Evolutionary conservation across 2,797 vertebrate genomes (phyloP).

Genomic region (Tamandua tetradactyla): DNA sequence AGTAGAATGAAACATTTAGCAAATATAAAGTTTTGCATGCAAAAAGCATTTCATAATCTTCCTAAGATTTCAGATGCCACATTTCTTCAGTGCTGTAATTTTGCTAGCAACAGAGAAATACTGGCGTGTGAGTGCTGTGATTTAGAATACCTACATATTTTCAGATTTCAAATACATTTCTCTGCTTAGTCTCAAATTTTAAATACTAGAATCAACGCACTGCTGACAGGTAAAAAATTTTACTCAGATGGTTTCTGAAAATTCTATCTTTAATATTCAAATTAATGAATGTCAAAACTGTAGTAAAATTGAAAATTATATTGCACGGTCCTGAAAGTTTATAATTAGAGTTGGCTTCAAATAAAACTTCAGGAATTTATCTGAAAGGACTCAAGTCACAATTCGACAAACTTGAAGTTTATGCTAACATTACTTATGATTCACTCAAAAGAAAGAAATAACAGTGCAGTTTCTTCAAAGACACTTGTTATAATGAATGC

Average conservation of each 20-base stretch:
- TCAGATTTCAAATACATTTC: conserved; percentile 31
- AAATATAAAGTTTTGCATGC: background rate
- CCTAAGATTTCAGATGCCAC: background rate
- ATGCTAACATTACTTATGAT: conserved; percentile 35
- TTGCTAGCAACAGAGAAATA: background rate
- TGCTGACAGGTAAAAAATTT: conserved; percentile 43
- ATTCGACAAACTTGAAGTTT: background rate
- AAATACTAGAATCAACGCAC: conserved; percentile 44
- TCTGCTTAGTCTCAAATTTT: conserved; percentile 30
- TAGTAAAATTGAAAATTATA: background rate
- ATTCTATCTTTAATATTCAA: conserved; percentile 24
- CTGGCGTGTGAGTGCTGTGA: background rate
- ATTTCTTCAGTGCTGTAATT: background rate
- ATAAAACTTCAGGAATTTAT: conserved; percentile 30
- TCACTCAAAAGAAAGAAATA: background rate
- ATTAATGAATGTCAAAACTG: background rate
- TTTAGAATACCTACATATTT: background rate
- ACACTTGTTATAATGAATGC: background rate
- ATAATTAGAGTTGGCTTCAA: background rate
- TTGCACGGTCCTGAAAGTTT: background rate
- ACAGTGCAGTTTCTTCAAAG: background rate
- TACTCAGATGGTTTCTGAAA: background rate
- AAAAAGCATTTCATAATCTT: background rate
- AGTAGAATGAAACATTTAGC: background rate
- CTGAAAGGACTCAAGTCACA: background rate